Conservation (phyloP, 1,140 invertebrate species). For the Trachymyrmex septentrionalis region DNA sequence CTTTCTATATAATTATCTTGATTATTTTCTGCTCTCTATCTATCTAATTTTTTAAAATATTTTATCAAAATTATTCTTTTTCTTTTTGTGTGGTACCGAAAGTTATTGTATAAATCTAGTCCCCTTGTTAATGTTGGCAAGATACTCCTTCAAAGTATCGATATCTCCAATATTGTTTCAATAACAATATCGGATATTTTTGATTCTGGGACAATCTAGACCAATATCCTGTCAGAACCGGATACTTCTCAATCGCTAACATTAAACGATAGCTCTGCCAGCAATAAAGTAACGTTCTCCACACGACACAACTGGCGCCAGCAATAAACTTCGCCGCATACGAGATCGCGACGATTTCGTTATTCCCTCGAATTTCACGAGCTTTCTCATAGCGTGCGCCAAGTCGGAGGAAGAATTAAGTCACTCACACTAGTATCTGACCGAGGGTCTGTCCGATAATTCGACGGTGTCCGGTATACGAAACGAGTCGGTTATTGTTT, state of each 20-base stretch:
- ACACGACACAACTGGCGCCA: slow-evolving; percentile 35
- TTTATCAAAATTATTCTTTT: too few species aligned
- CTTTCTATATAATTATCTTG: too few species aligned
- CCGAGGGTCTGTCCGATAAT: slow-evolving; percentile 41
- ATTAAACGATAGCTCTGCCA: slow-evolving; percentile 14
- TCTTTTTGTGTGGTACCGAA: neutral
- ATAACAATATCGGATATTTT: slow-evolving; percentile 21
- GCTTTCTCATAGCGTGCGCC: neutral
- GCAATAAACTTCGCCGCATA: slow-evolving; percentile 54
- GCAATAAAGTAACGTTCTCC: slow-evolving; percentile 34
- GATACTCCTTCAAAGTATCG: neutral
- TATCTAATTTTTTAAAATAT: too few species aligned
- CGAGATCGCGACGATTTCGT: slow-evolving; percentile 36
- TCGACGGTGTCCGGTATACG: slow-evolving; percentile 48
- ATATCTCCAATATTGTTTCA: neutral
- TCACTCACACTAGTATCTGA: slow-evolving; percentile 23
- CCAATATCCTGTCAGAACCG: neutral
- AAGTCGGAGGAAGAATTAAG: slow-evolving; percentile 41
- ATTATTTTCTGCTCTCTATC: too few species aligned
- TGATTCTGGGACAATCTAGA: neutral
- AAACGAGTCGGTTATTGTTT: slow-evolving; percentile 67
- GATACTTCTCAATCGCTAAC: slow-evolving; percentile 31
- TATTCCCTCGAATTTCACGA: slow-evolving; percentile 42
- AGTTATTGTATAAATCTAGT: neutral
- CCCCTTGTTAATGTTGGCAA: neutral